Percentiles rank a stretch among this genome's conserved stretches.
Conservation (phyloP, 2,797 vertebrate species). For the Masticophis lateralis region DNA sequence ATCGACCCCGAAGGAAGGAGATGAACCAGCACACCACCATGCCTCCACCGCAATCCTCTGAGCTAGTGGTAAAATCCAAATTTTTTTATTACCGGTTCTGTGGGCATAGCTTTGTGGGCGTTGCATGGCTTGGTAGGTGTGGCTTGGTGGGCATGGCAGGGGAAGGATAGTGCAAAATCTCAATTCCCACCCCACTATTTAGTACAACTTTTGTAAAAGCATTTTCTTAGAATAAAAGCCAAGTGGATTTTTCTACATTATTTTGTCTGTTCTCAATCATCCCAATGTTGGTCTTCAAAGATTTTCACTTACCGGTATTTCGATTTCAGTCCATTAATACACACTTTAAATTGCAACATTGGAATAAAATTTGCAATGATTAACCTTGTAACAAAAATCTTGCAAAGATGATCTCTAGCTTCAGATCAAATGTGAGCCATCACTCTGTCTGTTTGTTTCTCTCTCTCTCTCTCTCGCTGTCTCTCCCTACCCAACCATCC, state of each 20-base stretch:
- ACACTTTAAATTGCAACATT: neutral
- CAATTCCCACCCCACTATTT: neutral
- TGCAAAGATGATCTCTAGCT: neutral
- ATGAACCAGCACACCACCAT: neutral
- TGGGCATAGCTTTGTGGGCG: too few species aligned
- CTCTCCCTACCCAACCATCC: neutral
- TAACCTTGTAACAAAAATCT: neutral
- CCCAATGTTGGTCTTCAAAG: neutral
- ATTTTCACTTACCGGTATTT: neutral
- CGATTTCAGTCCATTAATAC: neutral
- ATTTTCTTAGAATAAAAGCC: neutral
- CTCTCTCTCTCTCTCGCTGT: neutral
- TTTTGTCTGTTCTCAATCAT: neutral
- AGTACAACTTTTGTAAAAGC: neutral
- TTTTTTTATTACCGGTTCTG: too few species aligned
- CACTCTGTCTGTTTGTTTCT: neutral
- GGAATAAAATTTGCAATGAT: neutral
- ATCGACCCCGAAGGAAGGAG: neutral
- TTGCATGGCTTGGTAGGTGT: too few species aligned
- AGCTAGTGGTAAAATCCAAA: neutral
- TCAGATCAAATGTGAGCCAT: neutral
- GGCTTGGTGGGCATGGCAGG: too few species aligned
- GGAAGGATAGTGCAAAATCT: too few species aligned
- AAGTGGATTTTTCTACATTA: neutral
- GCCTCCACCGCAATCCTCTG: neutral